Percentiles rank a stretch among this genome's conserved stretches.
Conservation (phyloP, 2,888 invertebrate genomes). For the Scaptomyza cyrtandrae region DNA sequence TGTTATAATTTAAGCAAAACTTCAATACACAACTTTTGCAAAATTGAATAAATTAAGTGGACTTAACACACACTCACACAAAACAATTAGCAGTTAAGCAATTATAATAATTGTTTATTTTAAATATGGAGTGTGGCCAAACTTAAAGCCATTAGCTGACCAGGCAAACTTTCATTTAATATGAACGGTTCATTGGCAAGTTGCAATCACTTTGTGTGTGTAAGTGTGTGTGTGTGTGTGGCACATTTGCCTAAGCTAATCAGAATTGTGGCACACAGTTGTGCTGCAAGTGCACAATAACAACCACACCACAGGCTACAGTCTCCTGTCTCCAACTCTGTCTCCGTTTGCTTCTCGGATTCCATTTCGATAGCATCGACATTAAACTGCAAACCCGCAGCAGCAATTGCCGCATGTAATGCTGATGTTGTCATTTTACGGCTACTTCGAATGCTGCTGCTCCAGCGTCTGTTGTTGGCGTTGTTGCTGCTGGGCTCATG, state of each 20-base stretch:
- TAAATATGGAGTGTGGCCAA: neutral
- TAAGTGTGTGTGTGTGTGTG: neutral
- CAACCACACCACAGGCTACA: conserved; percentile 23
- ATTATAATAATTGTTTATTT: neutral
- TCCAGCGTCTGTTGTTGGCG: conserved; percentile 28
- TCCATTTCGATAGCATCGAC: conserved; percentile 66
- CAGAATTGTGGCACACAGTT: conserved; percentile 38
- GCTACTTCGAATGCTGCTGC: conserved; percentile 43
- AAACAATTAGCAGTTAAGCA: neutral
- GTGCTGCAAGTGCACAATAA: conserved; percentile 23
- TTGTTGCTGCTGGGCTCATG: conserved; percentile 54
- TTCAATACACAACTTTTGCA: too few relatives aligned
- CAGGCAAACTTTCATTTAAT: neutral
- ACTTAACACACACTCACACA: neutral
- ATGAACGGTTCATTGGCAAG: conserved; percentile 8
- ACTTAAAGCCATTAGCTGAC: neutral
- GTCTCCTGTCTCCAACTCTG: conserved; percentile 1
- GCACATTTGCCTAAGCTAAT: conserved; percentile 46
- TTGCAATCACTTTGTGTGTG: conserved; percentile 6
- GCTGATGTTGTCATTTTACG: conserved; percentile 77
- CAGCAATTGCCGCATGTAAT: conserved; percentile 75
- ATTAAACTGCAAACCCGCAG: conserved; percentile 78
- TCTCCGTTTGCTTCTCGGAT: conserved; percentile 46
- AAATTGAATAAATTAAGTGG: neutral
- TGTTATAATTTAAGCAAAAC: too few relatives aligned